phyloP scores from a whole-genome alignment of 1,140 invertebrate genomes.

The Lordiphosa clarofinis region DNA sequence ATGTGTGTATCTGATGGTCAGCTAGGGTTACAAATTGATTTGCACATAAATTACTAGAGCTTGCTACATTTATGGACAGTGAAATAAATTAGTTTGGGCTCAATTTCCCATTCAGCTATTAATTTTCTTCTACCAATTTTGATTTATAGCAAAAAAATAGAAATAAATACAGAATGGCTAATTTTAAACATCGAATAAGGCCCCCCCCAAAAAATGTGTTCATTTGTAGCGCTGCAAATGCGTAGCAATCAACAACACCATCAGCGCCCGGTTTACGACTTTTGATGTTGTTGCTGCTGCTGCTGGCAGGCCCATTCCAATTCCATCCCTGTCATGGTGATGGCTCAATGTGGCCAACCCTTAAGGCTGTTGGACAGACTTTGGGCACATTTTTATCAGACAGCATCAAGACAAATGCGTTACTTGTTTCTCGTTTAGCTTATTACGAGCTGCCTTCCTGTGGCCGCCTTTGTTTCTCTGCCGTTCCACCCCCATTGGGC shows the following conservation, averaged over 20 bases:
- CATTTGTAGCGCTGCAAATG: constrained; percentile 64
- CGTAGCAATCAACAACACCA: constrained; percentile 70
- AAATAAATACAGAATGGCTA: constrained; percentile 19
- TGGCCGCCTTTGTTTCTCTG: no score
- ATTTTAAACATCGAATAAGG: constrained; percentile 32
- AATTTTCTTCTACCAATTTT: constrained; percentile 22
- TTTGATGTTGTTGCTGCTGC: constrained; percentile 48
- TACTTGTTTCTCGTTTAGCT: constrained; percentile 76
- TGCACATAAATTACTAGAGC: constrained; percentile 54
- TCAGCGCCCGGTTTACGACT: constrained; percentile 67
- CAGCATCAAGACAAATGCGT: constrained; percentile 78
- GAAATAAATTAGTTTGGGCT: constrained; percentile 50
- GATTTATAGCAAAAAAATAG: constrained; percentile 31
- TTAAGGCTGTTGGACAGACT: constrained; percentile 13
- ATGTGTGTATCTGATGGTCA: constrained; percentile 26
- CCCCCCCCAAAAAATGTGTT: constrained; percentile 49
- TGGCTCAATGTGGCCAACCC: constrained; percentile 53
- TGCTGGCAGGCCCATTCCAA: constrained; percentile 6
- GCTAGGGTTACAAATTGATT: constrained; percentile 66
- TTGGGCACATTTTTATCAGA: constrained; percentile 61
- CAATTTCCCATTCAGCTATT: constrained; percentile 2
- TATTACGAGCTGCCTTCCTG: constrained; percentile 72
- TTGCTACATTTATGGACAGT: constrained; percentile 25
- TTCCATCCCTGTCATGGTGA: constrained; percentile 14
- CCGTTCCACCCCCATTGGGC: constrained; percentile 22